These are phyloP conservation scores for Ganaspis brasiliensis DNA, from an alignment of 2,888 invertebrate genomes.

Conservation along the genomic window DNA sequence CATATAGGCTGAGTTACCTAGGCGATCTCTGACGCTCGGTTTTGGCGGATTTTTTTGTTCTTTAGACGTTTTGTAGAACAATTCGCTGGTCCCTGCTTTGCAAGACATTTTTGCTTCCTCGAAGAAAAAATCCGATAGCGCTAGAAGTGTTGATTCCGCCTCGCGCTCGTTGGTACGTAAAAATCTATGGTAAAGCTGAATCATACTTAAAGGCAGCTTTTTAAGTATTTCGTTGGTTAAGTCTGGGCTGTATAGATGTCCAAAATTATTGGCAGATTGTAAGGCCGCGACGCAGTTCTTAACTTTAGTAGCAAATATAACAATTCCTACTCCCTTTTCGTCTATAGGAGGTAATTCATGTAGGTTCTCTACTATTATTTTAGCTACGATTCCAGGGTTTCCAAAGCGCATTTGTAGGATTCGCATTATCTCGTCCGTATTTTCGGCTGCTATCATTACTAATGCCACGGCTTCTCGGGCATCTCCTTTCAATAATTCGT, in stretches of 20 bases:
- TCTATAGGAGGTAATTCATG: constrained; percentile 46
- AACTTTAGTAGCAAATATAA: constrained; percentile 47
- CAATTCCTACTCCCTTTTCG: too few relatives aligned
- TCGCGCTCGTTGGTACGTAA: neutral
- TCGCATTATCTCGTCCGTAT: too few relatives aligned
- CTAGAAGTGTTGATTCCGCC: neutral
- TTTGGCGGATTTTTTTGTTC: neutral
- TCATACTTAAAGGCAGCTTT: constrained; percentile 24
- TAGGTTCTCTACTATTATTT: constrained; percentile 42
- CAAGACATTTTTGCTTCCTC: constrained; percentile 49
- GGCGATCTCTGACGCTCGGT: neutral
- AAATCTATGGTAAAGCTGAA: neutral
- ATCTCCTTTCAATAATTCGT: constrained; percentile 43
- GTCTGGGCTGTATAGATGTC: constrained; percentile 44
- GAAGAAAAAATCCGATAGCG: constrained; percentile 44
- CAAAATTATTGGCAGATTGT: constrained; percentile 29
- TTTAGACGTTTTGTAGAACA: neutral
- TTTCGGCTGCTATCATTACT: too few relatives aligned
- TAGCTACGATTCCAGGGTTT: too few relatives aligned
- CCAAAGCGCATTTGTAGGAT: too few relatives aligned
- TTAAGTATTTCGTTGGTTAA: constrained; percentile 33
- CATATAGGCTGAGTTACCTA: neutral
- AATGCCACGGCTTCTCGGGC: constrained; percentile 50
- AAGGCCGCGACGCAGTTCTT: constrained; percentile 46
- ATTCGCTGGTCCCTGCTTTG: constrained; percentile 16